Evolutionary conservation across 2,797 vertebrate species (phyloP).

Genomic region (Catamblyrhynchus diadema): DNA sequence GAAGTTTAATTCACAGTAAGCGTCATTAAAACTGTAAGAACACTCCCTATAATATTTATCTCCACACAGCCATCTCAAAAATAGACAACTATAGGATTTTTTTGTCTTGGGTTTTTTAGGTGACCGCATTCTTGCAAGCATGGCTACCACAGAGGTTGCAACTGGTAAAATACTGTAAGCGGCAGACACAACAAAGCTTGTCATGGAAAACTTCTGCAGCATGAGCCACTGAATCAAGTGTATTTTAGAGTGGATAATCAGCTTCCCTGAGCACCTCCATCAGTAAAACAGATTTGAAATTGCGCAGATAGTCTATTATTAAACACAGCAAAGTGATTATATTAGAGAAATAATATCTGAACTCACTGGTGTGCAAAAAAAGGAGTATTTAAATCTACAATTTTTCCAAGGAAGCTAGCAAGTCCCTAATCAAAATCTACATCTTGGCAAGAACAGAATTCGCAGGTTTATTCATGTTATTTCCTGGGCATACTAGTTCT

Average conservation of each 20-base stretch:
- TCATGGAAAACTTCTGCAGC: background rate
- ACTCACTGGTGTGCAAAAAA: background rate
- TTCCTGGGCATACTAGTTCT: background rate
- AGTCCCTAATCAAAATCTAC: background rate
- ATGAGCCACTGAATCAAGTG: background rate
- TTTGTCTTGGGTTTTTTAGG: background rate
- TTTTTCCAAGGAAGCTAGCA: background rate
- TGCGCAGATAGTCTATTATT: background rate
- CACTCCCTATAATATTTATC: background rate
- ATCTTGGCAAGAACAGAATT: background rate
- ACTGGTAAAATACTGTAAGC: background rate
- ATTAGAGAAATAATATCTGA: background rate
- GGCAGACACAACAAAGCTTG: background rate
- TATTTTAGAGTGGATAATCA: background rate
- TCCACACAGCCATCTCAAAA: background rate
- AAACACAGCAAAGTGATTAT: background rate
- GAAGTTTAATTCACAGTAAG: background rate
- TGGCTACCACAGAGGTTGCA: background rate
- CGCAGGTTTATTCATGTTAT: background rate
- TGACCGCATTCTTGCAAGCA: background rate
- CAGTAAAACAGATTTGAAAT: conserved; percentile 3
- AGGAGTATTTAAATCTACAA: background rate
- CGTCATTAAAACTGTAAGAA: background rate
- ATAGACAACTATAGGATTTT: background rate
- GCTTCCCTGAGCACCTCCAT: background rate